These are phyloP conservation scores for Nebria brevicollis DNA, from an alignment of 2,888 invertebrate species.

Conservation along the genomic window DNA sequence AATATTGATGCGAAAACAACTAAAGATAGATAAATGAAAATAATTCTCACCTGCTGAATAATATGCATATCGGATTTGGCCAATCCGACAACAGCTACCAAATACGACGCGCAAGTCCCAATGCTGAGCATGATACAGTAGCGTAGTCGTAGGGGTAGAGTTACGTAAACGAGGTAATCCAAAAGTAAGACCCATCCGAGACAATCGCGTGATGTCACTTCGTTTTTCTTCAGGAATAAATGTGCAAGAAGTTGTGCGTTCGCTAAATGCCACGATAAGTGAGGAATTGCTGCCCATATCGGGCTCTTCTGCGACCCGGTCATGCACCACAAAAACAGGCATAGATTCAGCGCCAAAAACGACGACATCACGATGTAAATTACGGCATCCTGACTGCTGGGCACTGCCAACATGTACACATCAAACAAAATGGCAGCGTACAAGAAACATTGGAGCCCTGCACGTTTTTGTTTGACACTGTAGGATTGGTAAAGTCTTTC, in stretches of 20 bases:
- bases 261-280: conserved; percentile 73
- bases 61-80: conserved; percentile 66
- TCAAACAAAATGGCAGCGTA: conserved; percentile 74
- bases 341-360: conserved; percentile 60
- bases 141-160: conserved; percentile 74
- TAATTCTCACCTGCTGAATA: conserved; percentile 63
- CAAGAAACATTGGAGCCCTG: conserved; percentile 76
- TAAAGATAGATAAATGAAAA: not conserved
- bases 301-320: conserved; percentile 54
- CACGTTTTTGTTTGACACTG: conserved; percentile 76
- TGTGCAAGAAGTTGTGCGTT: conserved; percentile 71
- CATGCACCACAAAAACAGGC: conserved; percentile 60
- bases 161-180: conserved; percentile 78
- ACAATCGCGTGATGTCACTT: conserved; percentile 71
- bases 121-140: conserved; percentile 71
- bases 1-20: not conserved
- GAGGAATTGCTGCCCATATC: conserved; percentile 70
- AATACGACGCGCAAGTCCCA: conserved; percentile 71
- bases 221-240: conserved; percentile 70
- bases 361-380: conserved; percentile 59
- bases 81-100: conserved; percentile 68
- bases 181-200: conserved; percentile 78
- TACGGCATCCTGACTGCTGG: conserved; percentile 64
- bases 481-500: conserved; percentile 78
- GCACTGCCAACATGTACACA: conserved; percentile 69